Conservation (phyloP, 2,113 vertebrate genomes). For the Empidonax alnorum region DNA sequence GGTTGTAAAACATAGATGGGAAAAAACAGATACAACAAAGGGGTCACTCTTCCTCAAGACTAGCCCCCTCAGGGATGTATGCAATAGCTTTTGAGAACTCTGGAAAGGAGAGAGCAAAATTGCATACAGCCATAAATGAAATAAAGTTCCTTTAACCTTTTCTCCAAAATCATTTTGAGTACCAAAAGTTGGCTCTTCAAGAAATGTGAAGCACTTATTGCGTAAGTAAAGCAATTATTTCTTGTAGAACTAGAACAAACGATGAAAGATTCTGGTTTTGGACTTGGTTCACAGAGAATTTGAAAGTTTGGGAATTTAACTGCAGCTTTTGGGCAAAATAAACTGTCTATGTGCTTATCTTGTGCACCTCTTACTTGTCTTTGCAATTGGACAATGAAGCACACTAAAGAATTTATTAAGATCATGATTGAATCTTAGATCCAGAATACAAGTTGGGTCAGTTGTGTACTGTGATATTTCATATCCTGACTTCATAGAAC, state of each 20-base stretch:
- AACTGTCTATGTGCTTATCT: background rate
- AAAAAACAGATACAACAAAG: background rate
- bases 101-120: background rate
- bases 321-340: background rate
- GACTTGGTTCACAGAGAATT: background rate
- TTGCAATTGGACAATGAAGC: background rate
- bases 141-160: background rate
- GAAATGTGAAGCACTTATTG: background rate
- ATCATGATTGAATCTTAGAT: background rate
- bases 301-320: background rate
- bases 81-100: background rate
- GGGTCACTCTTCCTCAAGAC: background rate
- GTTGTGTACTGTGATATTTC: background rate
- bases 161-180: background rate
- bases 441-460: background rate
- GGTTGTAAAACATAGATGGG: conserved; percentile 51
- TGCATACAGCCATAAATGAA: background rate
- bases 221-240: background rate
- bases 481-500: background rate
- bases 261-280: background rate
- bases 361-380: background rate
- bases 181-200: conserved; percentile 21
- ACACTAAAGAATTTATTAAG: background rate
- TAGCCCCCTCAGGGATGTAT: background rate
- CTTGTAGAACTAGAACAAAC: background rate